phyloP scores from a whole-genome alignment of 2,888 invertebrate species.

The Acanthoscelides obtectus region DNA sequence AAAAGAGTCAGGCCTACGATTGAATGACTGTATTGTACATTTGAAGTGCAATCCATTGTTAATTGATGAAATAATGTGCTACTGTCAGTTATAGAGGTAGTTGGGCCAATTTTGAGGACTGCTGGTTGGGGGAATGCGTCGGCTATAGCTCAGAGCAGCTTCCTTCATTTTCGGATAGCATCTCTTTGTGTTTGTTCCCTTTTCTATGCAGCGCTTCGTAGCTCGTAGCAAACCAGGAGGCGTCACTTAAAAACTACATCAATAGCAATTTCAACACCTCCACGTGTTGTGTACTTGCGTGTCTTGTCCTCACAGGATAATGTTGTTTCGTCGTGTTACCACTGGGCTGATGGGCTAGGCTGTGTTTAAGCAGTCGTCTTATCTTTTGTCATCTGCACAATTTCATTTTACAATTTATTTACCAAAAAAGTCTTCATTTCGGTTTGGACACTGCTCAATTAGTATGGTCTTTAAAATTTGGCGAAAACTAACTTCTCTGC shows the following conservation, averaged over 20 bases:
- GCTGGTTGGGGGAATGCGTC: background rate
- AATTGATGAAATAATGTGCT: too few relatives aligned
- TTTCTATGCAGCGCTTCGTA: background rate
- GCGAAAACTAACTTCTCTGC: too few relatives aligned
- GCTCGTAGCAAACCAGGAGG: slow-evolving; percentile 18
- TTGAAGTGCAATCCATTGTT: too few relatives aligned
- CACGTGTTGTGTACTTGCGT: slow-evolving; percentile 31
- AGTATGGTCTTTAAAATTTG: too few relatives aligned
- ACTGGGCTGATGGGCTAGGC: slow-evolving; percentile 14
- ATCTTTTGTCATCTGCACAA: slow-evolving; percentile 18
- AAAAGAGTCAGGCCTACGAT: too few relatives aligned
- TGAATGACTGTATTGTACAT: too few relatives aligned
- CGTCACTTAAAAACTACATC: slow-evolving; percentile 36
- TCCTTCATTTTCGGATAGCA: slow-evolving; percentile 34
- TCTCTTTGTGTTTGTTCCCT: slow-evolving; percentile 30
- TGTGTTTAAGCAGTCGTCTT: slow-evolving; percentile 15
- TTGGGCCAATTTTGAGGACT: background rate
- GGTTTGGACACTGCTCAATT: too few relatives aligned
- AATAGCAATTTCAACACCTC: slow-evolving; percentile 40
- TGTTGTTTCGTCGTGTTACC: background rate
- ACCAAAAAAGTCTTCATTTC: too few relatives aligned
- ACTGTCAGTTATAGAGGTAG: too few relatives aligned
- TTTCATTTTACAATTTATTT: background rate
- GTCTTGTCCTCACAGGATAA: slow-evolving; percentile 4
- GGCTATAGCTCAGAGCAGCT: slow-evolving; percentile 16